phyloP scores from a whole-genome alignment of 2,113 vertebrate genomes.

The Theristicus caerulescens region DNA sequence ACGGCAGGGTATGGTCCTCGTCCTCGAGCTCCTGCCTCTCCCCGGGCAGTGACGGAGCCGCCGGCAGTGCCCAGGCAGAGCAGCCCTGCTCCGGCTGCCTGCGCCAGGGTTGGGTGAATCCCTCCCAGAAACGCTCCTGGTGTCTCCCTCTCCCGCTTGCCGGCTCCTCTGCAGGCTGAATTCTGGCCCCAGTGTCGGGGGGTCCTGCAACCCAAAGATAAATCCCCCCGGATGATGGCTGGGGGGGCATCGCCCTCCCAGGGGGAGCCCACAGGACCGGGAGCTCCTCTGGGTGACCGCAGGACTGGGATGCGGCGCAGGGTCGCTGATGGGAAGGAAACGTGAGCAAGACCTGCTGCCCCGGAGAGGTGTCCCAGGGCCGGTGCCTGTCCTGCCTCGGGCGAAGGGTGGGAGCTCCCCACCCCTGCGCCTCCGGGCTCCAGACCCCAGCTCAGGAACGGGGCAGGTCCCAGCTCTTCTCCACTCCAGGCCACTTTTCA shows the following conservation, averaged over 20 bases:
- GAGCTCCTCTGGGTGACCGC: not conserved
- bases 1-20: not conserved
- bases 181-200: not conserved
- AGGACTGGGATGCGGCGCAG: not conserved
- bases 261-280: not conserved
- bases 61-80: not conserved
- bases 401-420: not conserved
- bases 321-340: not conserved
- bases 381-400: rapidly evolving
- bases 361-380: not conserved
- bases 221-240: not conserved
- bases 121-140: not conserved
- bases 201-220: not conserved
- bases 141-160: not conserved
- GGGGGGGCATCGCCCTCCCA: not conserved
- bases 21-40: not conserved
- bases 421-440: not conserved
- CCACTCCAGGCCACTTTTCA: not conserved
- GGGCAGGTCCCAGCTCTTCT: not conserved
- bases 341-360: rapidly evolving
- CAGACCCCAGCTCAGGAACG: not conserved
- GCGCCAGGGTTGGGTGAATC: not conserved
- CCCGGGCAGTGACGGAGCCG: not conserved
- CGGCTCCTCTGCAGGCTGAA: not conserved
- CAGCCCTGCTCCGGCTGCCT: not conserved